Conservation (phyloP, 2,113 vertebrate genomes). For the Bubo bubo region DNA sequence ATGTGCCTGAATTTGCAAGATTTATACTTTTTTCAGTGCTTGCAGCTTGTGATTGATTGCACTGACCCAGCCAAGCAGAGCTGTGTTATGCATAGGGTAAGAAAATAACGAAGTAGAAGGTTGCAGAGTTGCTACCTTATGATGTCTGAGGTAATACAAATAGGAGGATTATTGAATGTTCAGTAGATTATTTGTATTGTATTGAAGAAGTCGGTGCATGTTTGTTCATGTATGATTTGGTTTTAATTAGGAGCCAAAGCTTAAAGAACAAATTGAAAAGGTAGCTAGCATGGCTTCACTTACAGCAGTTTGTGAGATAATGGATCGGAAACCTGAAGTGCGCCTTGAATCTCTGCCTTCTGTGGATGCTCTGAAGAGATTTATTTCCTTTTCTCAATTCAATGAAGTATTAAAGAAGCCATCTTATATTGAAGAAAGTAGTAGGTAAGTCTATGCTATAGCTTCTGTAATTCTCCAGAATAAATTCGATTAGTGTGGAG, state of each 20-base stretch:
- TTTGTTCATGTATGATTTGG: neutral
- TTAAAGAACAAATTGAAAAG: constrained; percentile 80
- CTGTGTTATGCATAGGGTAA: neutral
- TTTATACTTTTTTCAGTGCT: neutral
- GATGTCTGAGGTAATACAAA: neutral
- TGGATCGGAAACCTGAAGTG: constrained; percentile 27
- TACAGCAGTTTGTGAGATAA: constrained; percentile 76
- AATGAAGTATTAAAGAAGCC: constrained; percentile 83
- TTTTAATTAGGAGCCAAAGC: constrained; percentile 72
- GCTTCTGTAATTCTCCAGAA: neutral
- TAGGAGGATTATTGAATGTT: neutral
- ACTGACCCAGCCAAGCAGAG: neutral
- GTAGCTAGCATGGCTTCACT: constrained; percentile 83
- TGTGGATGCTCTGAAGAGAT: constrained; percentile 68
- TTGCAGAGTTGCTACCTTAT: neutral
- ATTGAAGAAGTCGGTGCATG: neutral
- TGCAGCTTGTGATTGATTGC: neutral
- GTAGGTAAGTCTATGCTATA: constrained; percentile 64
- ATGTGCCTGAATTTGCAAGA: neutral
- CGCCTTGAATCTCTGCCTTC: constrained; percentile 62
- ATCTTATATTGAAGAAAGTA: constrained; percentile 29
- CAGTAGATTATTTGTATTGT: neutral
- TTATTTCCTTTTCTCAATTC: constrained; percentile 66
- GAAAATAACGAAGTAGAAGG: neutral
- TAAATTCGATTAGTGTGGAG: neutral